Evolutionary conservation across 2,888 invertebrate genomes (phyloP), one percentile per base, ranked within the genome.

Genomic region (Boloria selene): DNA sequence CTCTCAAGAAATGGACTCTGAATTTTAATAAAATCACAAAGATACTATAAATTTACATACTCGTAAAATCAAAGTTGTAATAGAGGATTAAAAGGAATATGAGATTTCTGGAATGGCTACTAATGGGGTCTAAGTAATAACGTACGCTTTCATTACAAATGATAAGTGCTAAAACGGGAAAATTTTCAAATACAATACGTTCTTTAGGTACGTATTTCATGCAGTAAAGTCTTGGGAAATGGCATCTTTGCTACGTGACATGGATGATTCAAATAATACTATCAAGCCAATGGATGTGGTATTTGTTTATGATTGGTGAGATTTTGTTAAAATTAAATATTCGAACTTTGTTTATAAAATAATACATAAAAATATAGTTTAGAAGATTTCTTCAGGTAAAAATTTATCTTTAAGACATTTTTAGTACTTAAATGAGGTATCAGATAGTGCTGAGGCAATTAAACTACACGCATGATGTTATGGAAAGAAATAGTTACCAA

Each of bases 171-270:
- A 60, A 64, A 64, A 66, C 38, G 58, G 73, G 75, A 74, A 73
- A 77, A 81, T 81, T 81, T 80, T 79, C 76, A 79, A 82, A 83
- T 80, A 78, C 82, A 79, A 83, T 80, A 77, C 51, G 74, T 75
- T 72, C 75, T 80, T 75, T 76, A 70, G 74, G 70, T 80, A 79
- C 79, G 78, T 83, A 82, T 83, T 84, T 83, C 78, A 74, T 77
- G 82, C 78, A 79, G 82, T 86, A 85, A 85, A 86, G 74, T 82
- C 75, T 75, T 70, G 73, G 67, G 77, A 75, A 80, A 82, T 80
- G 78, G 79, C 79, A 72, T 82, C 81, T 78, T 79, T 71, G 72
- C 71, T 76, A 78, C 75, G 74, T 70, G 74, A 72, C 68, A 67
- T 49, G 63, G 70, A 71, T 61, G 52, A 14, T 38, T 16, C 52